Evolutionary conservation across 2,888 invertebrate species (phyloP), one percentile per base, ranked within the genome.

Genomic region (Parascotia fuliginaria): DNA sequence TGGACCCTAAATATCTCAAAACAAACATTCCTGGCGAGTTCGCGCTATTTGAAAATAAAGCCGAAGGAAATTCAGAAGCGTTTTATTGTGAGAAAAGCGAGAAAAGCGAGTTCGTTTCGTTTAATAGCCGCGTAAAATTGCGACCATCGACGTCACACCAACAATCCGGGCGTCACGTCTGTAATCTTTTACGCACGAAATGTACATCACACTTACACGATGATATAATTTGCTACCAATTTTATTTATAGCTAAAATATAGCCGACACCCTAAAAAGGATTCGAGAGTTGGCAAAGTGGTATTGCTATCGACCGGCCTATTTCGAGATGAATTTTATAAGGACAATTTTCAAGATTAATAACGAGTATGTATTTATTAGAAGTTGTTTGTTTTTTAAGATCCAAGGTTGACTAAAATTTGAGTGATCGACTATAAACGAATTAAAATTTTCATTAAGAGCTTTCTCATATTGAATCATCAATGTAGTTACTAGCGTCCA

Each of bases 101-200:
- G 73, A 65, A 70, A 64, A 75, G 65, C 69, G 71, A 72, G 74
- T 65, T 67, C 71, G 72, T 76, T 72, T 63, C 64, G 64, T 78
- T 80, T 83, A 82, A 82, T 76, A 70, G 77, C 71, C 68, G 71
- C 76, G 79, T 81, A 79, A 83, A 82, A 83, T 76, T 77, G 79
- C 73, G 60, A 67, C 67, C 49, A 75, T 71, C 70, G 66, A 62
- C 71, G 66, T 72, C 73, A 64, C 65, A 65, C 70, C 68, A 55
- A 52, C 59, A 61, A 59, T 55, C 52, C 58, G 54, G 65, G 56
- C 55, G 79, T 77, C 84, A 83, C 84, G 84, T 80, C 70, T 63
- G 72, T 77, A 81, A 85, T 84, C 83, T 73, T 78, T 79, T 77
- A 77, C 83, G 84, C 81, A 81, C 80, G 80, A 67, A 69, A 55